These are phyloP conservation scores for Coptodon rendalli DNA, from an alignment of 2,113 vertebrate species.

Conservation along the genomic window DNA sequence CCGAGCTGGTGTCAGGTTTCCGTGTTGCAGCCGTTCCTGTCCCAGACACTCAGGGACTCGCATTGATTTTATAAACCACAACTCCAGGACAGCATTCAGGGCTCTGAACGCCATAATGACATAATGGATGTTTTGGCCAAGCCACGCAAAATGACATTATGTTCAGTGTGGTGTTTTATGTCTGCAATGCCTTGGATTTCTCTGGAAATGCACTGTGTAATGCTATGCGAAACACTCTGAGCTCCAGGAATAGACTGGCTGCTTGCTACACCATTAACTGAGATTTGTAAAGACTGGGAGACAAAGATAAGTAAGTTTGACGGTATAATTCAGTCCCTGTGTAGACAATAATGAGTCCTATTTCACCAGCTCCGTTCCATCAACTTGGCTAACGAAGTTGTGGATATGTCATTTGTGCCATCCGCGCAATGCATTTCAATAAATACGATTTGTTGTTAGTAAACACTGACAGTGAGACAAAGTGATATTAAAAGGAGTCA, in stretches of 20 bases:
- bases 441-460: background rate
- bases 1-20: constrained; percentile 60
- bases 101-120: constrained; percentile 21
- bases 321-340: background rate
- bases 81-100: constrained; percentile 22
- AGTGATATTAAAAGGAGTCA: background rate
- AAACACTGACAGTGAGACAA: background rate
- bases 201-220: background rate
- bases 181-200: background rate
- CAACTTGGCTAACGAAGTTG: background rate
- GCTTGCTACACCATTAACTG: background rate
- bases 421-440: background rate
- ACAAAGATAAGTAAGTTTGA: constrained; percentile 6
- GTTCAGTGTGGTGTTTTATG: background rate
- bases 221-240: background rate
- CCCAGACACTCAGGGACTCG: constrained; percentile 8
- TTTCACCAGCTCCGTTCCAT: background rate
- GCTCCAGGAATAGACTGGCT: constrained; percentile 31
- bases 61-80: constrained; percentile 56
- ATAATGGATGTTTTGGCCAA: constrained; percentile 22
- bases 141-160: background rate
- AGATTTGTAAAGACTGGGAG: constrained; percentile 4
- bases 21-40: constrained; percentile 33
- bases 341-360: background rate
- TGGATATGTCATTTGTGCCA: background rate